Evolutionary conservation across 2,113 vertebrate species (phyloP).

Genomic region (Ibidorhyncha struthersii): DNA sequence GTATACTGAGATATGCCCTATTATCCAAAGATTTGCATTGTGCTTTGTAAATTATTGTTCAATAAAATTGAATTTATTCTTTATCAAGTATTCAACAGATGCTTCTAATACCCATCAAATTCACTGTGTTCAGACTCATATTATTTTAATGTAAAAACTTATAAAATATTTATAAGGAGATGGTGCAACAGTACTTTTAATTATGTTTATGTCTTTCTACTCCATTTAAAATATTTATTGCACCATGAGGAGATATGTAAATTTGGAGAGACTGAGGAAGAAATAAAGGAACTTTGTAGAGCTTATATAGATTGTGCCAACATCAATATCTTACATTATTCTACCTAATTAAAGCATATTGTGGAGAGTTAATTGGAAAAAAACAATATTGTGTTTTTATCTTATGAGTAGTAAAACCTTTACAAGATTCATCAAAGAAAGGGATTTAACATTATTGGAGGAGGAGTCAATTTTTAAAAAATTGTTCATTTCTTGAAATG

Average conservation of each 20-base stretch:
- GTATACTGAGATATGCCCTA: neutral
- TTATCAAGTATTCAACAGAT: constrained; percentile 64
- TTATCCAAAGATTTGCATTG: constrained; percentile 25
- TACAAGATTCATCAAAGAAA: neutral
- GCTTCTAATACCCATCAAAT: constrained; percentile 56
- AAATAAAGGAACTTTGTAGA: constrained; percentile 38
- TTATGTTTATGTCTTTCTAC: constrained; percentile 69
- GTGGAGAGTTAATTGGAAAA: constrained; percentile 38
- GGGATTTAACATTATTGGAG: neutral
- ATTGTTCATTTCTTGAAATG: neutral
- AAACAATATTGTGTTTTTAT: constrained; percentile 30
- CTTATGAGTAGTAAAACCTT: constrained; percentile 4
- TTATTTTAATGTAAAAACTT: constrained; percentile 72
- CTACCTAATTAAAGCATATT: constrained; percentile 65
- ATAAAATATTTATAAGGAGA: constrained; percentile 71
- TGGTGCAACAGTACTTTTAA: constrained; percentile 64
- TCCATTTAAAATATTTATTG: constrained; percentile 74
- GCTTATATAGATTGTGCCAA: constrained; percentile 39
- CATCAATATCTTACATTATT: constrained; percentile 56
- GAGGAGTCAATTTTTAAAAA: neutral
- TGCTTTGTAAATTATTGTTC: constrained; percentile 39
- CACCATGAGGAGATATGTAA: constrained; percentile 51
- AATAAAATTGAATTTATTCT: constrained; percentile 54
- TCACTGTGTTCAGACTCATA: constrained; percentile 48
- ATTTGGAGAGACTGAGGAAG: constrained; percentile 32